Conservation (phyloP, 2,113 vertebrate species). For the Brachypodius melanocephalos region DNA sequence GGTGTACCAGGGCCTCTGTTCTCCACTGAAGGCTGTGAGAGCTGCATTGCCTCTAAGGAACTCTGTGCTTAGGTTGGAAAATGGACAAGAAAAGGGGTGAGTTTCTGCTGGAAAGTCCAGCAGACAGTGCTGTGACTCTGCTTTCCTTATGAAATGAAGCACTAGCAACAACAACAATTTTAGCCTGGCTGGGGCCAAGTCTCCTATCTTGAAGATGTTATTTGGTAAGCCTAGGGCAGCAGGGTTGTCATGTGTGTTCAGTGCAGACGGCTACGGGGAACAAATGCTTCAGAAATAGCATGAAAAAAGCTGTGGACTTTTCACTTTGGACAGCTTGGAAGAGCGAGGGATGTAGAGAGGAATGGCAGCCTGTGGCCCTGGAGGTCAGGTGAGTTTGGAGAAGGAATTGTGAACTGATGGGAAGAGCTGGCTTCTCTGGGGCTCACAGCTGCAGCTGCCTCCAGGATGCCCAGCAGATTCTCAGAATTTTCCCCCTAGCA, state of each 20-base stretch:
- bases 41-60: not conserved
- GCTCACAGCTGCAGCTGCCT: not conserved
- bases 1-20: not conserved
- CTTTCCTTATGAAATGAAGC: not conserved
- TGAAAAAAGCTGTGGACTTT: not conserved
- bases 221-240: not conserved
- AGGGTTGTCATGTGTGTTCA: rapidly evolving
- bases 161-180: not conserved
- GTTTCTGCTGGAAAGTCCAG: not conserved
- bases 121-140: not conserved
- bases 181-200: not conserved
- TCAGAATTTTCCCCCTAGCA: not conserved
- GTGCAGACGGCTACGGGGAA: not conserved
- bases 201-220: not conserved
- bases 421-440: not conserved
- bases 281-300: not conserved
- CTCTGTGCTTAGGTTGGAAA: not conserved
- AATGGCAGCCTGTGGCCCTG: not conserved
- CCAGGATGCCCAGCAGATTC: not conserved
- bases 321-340: not conserved
- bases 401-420: not conserved
- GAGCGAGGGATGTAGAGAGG: not conserved
- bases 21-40: not conserved
- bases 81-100: not conserved
- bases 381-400: not conserved